Conservation (phyloP, 2,113 vertebrate genomes). For the Indicator maculatus region DNA sequence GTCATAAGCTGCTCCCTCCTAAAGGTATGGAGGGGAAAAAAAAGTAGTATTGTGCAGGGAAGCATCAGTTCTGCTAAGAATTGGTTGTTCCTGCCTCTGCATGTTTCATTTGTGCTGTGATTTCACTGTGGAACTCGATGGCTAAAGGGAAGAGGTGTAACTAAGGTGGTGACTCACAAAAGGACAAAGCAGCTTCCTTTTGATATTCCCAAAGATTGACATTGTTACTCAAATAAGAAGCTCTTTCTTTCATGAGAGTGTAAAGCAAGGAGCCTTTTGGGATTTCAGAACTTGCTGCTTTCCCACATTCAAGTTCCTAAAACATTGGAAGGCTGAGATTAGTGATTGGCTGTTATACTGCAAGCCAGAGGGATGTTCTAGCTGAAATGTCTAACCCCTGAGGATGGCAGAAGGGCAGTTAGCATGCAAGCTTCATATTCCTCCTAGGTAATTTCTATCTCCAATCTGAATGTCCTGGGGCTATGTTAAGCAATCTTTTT, state of each 20-base stretch:
- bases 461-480: background rate
- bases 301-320: constrained; percentile 7
- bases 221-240: background rate
- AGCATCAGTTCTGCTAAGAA: background rate
- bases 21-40: constrained; percentile 77
- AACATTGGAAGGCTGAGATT: constrained; percentile 26
- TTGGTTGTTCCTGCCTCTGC: background rate
- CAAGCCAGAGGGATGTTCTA: background rate
- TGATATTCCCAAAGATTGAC: background rate
- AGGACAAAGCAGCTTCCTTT: background rate
- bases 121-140: background rate
- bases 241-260: background rate
- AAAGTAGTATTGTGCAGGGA: background rate
- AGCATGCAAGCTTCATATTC: constrained; percentile 26
- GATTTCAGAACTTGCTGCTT: background rate
- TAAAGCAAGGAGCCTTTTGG: background rate
- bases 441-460: constrained; percentile 38
- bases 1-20: constrained; percentile 86
- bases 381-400: background rate
- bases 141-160: background rate
- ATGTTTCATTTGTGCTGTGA: background rate
- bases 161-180: background rate
- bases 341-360: constrained; percentile 24
- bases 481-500: background rate
- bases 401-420: constrained; percentile 5